Conservation (phyloP, 2,888 invertebrate genomes). For the Drosophila pseudotalamancana region DNA sequence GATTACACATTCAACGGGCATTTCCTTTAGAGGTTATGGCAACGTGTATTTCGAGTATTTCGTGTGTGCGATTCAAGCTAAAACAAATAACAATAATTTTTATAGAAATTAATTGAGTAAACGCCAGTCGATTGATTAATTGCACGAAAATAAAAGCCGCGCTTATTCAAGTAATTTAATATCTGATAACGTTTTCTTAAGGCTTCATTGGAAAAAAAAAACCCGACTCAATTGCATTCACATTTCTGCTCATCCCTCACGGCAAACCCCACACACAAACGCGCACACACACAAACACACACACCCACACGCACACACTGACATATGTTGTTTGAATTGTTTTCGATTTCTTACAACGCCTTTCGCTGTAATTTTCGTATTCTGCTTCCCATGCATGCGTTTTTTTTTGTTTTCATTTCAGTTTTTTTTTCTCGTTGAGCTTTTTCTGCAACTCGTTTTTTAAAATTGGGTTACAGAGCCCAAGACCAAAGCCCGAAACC, state of each 20-base stretch:
- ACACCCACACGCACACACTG: background rate
- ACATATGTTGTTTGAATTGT: conserved; percentile 70
- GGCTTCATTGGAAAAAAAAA: background rate
- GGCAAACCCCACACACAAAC: conserved; percentile 3
- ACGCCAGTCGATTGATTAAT: conserved; percentile 18
- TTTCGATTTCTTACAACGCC: conserved; percentile 68
- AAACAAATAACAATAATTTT: background rate
- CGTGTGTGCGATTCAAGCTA: too few species aligned
- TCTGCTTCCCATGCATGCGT: conserved; percentile 52
- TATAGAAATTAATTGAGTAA: background rate
- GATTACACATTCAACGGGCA: conserved; percentile 6
- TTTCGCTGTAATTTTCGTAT: conserved; percentile 73
- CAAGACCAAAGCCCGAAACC: conserved; percentile 55
- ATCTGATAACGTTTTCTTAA: background rate
- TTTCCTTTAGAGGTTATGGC: background rate
- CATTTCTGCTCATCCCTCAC: conserved; percentile 15
- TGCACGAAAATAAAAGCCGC: background rate
- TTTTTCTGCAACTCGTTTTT: conserved; percentile 66
- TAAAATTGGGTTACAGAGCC: conserved; percentile 74
- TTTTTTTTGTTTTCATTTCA: conserved; percentile 12
- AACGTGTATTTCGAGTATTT: background rate
- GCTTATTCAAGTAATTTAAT: conserved; percentile 9
- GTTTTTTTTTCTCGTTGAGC: conserved; percentile 16
- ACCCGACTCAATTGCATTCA: conserved; percentile 19
- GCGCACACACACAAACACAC: background rate